These are phyloP conservation scores for Trachelus tabidus DNA, from an alignment of 2,888 invertebrate species.

Conservation along the genomic window DNA sequence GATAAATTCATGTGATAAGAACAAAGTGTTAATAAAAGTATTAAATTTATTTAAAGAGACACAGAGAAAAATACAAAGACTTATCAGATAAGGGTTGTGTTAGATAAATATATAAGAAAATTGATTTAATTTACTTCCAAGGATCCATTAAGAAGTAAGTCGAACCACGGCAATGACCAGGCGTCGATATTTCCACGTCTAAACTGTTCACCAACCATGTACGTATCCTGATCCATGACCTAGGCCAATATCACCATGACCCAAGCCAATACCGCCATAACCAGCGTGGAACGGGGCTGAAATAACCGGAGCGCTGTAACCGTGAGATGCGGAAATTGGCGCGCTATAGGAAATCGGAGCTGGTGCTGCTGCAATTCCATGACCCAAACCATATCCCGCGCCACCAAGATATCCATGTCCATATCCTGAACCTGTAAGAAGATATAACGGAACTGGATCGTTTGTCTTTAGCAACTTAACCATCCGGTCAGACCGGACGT, in stretches of 20 bases:
- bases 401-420: slow-evolving; percentile 22
- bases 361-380: slow-evolving; percentile 30
- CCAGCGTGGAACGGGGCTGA: slow-evolving; percentile 22
- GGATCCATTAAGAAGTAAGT: neutral
- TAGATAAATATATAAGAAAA: neutral
- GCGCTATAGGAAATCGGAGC: slow-evolving; percentile 19
- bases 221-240: slow-evolving; percentile 27
- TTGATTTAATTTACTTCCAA: neutral
- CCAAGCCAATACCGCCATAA: slow-evolving; percentile 18
- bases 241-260: slow-evolving; percentile 11
- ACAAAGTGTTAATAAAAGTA: neutral
- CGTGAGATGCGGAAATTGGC: slow-evolving; percentile 34
- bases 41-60: neutral
- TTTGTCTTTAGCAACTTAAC: neutral
- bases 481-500: neutral
- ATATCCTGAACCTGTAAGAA: slow-evolving; percentile 21
- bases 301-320: slow-evolving; percentile 34
- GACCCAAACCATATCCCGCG: slow-evolving; percentile 24
- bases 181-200: neutral
- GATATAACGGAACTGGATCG: neutral
- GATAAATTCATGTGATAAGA: neutral
- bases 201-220: slow-evolving; percentile 8
- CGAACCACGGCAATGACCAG: neutral
- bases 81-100: neutral
- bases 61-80: neutral